Evolutionary conservation across 2,113 vertebrate genomes (phyloP).

Genomic region (Mirounga angustirostris): DNA sequence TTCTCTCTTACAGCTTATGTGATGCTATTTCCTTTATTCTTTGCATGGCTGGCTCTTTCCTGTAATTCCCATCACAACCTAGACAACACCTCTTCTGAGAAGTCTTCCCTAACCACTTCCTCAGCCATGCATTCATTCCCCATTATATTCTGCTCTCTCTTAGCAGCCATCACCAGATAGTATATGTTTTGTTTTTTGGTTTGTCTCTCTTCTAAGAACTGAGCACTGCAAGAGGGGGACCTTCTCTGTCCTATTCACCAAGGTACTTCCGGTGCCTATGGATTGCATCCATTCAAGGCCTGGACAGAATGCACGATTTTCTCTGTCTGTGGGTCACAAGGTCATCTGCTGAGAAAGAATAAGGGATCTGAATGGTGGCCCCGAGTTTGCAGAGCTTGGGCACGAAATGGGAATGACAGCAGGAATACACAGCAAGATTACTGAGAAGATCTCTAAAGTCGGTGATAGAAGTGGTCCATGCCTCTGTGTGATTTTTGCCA

Average conservation of each 20-base stretch:
- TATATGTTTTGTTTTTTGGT: neutral
- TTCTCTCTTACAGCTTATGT: neutral
- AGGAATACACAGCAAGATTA: fast-evolving
- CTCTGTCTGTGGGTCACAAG: neutral
- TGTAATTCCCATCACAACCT: neutral
- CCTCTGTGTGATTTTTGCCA: neutral
- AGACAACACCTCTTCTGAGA: neutral
- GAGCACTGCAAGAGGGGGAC: neutral
- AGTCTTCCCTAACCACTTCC: neutral
- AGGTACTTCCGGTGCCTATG: neutral
- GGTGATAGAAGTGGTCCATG: neutral
- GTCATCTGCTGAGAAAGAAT: neutral
- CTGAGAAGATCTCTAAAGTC: neutral
- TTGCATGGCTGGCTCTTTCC: neutral
- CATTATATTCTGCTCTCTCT: neutral
- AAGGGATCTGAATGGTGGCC: neutral
- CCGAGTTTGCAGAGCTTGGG: neutral
- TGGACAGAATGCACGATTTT: neutral
- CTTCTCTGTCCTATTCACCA: neutral
- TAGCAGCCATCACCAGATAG: too few relatives aligned
- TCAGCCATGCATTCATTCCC: neutral
- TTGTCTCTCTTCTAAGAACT: neutral
- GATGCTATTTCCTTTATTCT: neutral
- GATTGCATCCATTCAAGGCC: neutral
- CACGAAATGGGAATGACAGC: neutral